phyloP scores from a whole-genome alignment of 2,113 vertebrate species.

The Psilopsiagon aurifrons region DNA sequence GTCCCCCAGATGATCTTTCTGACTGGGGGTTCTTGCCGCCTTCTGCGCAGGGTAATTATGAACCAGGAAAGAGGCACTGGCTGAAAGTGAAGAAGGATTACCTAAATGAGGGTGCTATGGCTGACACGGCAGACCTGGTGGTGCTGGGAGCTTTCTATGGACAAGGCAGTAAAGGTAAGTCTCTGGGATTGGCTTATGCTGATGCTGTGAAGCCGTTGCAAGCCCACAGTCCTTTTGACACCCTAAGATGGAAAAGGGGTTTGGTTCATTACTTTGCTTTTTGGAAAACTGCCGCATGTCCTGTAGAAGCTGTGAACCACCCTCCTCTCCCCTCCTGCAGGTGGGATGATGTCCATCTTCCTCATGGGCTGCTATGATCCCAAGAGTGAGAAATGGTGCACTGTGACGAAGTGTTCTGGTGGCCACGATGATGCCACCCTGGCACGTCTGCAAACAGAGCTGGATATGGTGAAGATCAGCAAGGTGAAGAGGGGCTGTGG shows the following conservation, averaged over 20 bases:
- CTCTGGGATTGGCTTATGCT: not conserved
- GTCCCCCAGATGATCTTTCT: not conserved
- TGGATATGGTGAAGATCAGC: conserved; percentile 98
- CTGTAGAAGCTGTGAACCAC: not conserved
- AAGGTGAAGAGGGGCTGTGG: conserved; percentile 80
- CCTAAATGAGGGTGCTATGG: conserved; percentile 96
- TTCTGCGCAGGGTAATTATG: conserved; percentile 83
- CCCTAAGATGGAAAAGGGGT: not conserved
- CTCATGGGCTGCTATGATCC: conserved; percentile 98
- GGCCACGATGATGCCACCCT: conserved; percentile 94
- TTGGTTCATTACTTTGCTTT: not conserved
- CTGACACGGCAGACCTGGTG: conserved; percentile 95
- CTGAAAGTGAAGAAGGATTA: conserved; percentile 99
- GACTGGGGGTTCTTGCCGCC: not conserved
- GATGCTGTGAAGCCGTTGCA: not conserved
- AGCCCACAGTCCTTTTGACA: not conserved
- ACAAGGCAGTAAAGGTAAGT: conserved; percentile 92
- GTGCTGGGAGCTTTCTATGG: conserved; percentile 97
- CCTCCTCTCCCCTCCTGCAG: conserved; percentile 63
- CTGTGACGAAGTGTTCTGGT: conserved; percentile 94
- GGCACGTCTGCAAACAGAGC: conserved; percentile 90
- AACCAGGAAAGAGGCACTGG: conserved; percentile 97
- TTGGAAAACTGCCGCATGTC: not conserved
- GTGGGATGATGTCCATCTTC: conserved; percentile 99
- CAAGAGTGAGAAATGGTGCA: conserved; percentile 92